Evolutionary conservation across 2,113 vertebrate species (phyloP), one percentile per base, ranked within the genome.

Genomic region (Silurus glanis): DNA sequence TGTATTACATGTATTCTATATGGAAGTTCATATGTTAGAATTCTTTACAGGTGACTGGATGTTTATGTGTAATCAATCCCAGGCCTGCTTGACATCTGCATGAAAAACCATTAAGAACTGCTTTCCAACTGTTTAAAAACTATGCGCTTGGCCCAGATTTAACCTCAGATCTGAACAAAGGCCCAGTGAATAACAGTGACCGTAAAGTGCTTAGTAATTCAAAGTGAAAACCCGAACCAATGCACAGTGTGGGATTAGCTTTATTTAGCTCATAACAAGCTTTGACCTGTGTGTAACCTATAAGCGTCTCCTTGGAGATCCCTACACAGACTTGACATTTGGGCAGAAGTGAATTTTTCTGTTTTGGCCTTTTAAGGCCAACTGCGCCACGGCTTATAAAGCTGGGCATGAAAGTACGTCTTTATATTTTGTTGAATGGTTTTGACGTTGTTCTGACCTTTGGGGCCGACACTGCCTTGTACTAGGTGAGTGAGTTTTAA

Each of bases 311-410:
- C 84, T 71, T 81, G 85, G 51, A 69, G 62, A 80, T 69, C 75
- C 55, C 64, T 55, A 47, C 23, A 67, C 85, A 86, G 53, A 79
- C 85, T 86, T 86, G 85, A 86, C 85, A 86, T 86, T 86, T 86
- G 78, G 53, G 78, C 79, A 79, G 61, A 81, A 71, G 85, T 86
- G 59, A 55, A 56, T 85, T 86, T 81, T 51, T 59, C 64, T 86
- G 78, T 86, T 86, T 59, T 61, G 37, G 78, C 64, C 64, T 86
- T 86, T 80, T 86, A 71, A 72, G 76, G 64, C 64, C 28, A 86
- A 28, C 37, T 72, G 76, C 53, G 58, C 64, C 80, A 78, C n/a
- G 85, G 45, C 51, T 82, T 66, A 45, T 75, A 67, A 37, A 45
- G 55, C 67, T 69, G 17, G n/a, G 45, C 78, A 56, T 62, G 58